These are phyloP conservation scores for Agonopterix alstromeriana DNA, from an alignment of 2,888 invertebrate genomes.

Conservation along the genomic window DNA sequence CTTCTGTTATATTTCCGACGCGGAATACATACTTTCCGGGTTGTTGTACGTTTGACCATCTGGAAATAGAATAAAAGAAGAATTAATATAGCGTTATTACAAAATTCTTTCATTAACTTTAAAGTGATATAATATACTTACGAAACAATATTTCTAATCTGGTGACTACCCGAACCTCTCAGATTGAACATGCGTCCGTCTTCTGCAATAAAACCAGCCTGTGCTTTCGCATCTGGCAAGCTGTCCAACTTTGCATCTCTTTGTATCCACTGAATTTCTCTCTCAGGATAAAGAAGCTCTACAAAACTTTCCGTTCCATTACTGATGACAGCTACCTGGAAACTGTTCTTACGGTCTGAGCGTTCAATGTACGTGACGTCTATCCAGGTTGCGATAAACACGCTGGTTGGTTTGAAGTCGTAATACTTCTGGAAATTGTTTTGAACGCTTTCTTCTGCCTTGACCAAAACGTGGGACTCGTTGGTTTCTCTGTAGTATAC, in stretches of 20 bases:
- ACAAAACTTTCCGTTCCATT: slow-evolving; percentile 90
- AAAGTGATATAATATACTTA: slow-evolving; percentile 50
- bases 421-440: slow-evolving; percentile 83
- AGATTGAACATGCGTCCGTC: slow-evolving; percentile 86
- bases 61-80: slow-evolving; percentile 41
- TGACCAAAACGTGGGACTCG: slow-evolving; percentile 75
- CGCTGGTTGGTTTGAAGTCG: slow-evolving; percentile 84
- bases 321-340: slow-evolving; percentile 82
- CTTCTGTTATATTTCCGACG: slow-evolving; percentile 82
- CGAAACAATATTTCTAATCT: slow-evolving; percentile 87
- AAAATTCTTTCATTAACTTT: neutral
- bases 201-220: slow-evolving; percentile 93
- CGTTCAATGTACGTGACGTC: slow-evolving; percentile 87
- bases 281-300: slow-evolving; percentile 90
- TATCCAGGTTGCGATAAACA: slow-evolving; percentile 94
- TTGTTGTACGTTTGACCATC: slow-evolving; percentile 90
- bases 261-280: slow-evolving; percentile 95
- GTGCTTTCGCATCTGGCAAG: slow-evolving; percentile 92
- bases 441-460: slow-evolving; percentile 83
- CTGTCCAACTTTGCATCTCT: slow-evolving; percentile 85
- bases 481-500: slow-evolving; percentile 85
- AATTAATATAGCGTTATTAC: too few relatives aligned
- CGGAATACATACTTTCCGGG: slow-evolving; percentile 93
- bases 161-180: slow-evolving; percentile 94
- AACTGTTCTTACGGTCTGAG: slow-evolving; percentile 90